Evolutionary conservation across 37 sponge, comb jelly and placozoan species (phyloP).

Genomic region (Beroe ovata): DNA sequence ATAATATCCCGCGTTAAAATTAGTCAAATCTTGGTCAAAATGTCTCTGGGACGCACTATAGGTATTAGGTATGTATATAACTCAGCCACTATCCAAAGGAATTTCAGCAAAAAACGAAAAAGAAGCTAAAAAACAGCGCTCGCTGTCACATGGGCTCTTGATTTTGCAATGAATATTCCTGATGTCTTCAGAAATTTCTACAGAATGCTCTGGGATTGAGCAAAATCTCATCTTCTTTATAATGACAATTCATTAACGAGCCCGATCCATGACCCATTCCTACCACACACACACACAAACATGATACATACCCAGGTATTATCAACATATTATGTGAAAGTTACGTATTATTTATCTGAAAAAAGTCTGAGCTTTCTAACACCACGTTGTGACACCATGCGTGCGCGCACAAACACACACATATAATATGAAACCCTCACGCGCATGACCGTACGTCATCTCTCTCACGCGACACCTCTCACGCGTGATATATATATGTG

Average conservation of each 20-base stretch:
- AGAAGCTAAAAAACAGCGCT: no score
- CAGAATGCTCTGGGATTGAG: not conserved
- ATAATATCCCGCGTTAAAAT: not conserved
- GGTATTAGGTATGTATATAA: no score
- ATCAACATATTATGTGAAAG: not conserved
- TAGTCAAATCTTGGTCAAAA: not conserved
- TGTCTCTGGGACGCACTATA: no score
- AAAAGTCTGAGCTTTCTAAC: constrained; percentile 56
- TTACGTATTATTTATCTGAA: constrained; percentile 11
- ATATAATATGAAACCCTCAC: not conserved
- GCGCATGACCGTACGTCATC: not conserved
- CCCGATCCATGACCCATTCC: no score
- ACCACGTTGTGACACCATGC: not conserved
- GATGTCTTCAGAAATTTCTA: not conserved
- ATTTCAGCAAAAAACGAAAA: no score
- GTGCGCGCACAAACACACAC: not conserved
- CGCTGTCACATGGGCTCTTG: no score
- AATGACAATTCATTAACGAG: no score
- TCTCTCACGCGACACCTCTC: not conserved
- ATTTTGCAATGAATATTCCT: not conserved
- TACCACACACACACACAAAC: not conserved
- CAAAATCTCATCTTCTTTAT: no score
- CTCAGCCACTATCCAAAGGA: no score
- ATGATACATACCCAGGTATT: no score
- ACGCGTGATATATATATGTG: no score